Evolutionary conservation across 2,797 vertebrate genomes (phyloP).

Genomic region (Gadopsis marmoratus): DNA sequence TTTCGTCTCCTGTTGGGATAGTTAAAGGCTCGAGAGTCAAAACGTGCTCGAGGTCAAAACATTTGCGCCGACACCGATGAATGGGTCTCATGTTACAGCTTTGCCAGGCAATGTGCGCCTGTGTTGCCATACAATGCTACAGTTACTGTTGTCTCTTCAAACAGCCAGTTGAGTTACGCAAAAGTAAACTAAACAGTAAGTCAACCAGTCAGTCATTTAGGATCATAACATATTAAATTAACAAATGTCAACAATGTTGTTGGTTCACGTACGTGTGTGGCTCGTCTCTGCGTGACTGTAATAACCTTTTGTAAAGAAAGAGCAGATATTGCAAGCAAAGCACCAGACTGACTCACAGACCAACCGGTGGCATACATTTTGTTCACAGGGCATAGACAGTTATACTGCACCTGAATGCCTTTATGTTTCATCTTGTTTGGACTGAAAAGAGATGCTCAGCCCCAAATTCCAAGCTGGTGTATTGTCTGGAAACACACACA

Average conservation of each 20-base stretch:
- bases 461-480: constrained; percentile 9
- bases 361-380: background rate
- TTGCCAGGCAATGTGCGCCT: background rate
- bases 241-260: background rate
- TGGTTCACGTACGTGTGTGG: background rate
- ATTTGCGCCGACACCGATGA: constrained; percentile 12
- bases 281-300: background rate
- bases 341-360: background rate
- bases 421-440: constrained; percentile 27
- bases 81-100: constrained; percentile 14
- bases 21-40: background rate
- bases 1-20: background rate
- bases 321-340: background rate
- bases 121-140: constrained; percentile 2
- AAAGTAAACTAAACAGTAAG: constrained; percentile 5
- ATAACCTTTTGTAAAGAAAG: constrained; percentile 17
- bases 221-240: background rate
- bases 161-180: constrained; percentile 12
- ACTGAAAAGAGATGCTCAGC: constrained; percentile 32
- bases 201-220: background rate
- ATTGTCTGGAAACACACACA: constrained; percentile 44
- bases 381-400: constrained; percentile 17
- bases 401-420: constrained; percentile 40
- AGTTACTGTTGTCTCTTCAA: constrained; percentile 18
- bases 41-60: background rate